A percentile compares a stretch with the other conserved stretches of the same genome.
phyloP scores from a whole-genome alignment of 1,140 invertebrate species.

The Aleiodes sp. region DNA sequence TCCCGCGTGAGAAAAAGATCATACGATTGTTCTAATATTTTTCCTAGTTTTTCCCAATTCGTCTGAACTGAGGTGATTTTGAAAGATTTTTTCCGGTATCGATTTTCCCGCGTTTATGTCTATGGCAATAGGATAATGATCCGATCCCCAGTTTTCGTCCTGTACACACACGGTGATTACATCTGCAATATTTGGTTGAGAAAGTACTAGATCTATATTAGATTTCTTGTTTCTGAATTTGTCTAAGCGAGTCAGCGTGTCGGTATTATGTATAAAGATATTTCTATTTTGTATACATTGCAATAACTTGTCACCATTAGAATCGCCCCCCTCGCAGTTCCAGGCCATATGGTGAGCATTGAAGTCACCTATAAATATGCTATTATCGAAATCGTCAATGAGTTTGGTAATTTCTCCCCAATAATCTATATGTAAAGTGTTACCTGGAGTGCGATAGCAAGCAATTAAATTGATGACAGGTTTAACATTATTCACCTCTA shows the following conservation, averaged over 20 bases:
- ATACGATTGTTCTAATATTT: no score
- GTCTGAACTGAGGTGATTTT: slow-evolving; percentile 19
- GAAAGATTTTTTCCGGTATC: slow-evolving; percentile 8
- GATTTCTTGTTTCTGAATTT: slow-evolving; percentile 5
- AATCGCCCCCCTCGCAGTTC: slow-evolving; percentile 19
- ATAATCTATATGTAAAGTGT: slow-evolving; percentile 8
- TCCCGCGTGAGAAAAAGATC: no score
- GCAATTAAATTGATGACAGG: not conserved
- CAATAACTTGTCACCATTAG: slow-evolving; percentile 14
- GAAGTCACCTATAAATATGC: slow-evolving; percentile 24
- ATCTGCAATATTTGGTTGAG: slow-evolving; percentile 16
- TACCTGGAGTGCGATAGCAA: slow-evolving; percentile 15
- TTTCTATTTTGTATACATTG: slow-evolving; percentile 18
- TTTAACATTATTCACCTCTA: slow-evolving; percentile 11
- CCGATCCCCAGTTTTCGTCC: slow-evolving; percentile 30
- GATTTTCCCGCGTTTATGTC: not conserved
- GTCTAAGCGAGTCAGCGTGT: slow-evolving; percentile 7
- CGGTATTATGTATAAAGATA: slow-evolving; percentile 14
- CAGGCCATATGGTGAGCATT: slow-evolving; percentile 8
- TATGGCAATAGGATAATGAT: slow-evolving; percentile 23
- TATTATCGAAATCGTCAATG: not conserved
- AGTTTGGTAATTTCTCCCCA: not conserved
- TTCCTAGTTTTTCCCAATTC: not conserved
- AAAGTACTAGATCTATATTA: slow-evolving; percentile 29
- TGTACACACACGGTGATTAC: not conserved